Percentiles rank a stretch among this genome's conserved stretches.
Evolutionary conservation across 2,113 vertebrate species (phyloP).

Genomic region (Bufo gargarizans): DNA sequence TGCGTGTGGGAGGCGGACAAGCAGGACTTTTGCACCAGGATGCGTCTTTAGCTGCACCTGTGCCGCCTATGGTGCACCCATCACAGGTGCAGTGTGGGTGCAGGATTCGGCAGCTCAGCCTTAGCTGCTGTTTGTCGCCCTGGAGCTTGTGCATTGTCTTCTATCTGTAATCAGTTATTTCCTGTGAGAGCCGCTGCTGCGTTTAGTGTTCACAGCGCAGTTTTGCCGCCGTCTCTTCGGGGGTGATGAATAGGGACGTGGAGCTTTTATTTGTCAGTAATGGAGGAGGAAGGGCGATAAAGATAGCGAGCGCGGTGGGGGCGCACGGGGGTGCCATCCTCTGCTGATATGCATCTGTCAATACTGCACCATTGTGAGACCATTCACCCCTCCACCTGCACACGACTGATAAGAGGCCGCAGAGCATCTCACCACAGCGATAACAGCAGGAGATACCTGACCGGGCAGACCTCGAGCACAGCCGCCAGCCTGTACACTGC

Average conservation of each 20-base stretch:
- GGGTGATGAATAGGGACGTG: slow-evolving; percentile 4
- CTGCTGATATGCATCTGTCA: neutral
- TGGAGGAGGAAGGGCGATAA: slow-evolving; percentile 27
- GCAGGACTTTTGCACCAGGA: too few relatives aligned
- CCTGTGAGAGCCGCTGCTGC: slow-evolving; percentile 16
- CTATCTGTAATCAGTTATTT: slow-evolving; percentile 32
- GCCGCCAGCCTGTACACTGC: neutral
- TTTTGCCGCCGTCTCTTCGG: neutral
- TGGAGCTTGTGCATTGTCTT: too few relatives aligned
- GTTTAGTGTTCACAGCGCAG: neutral
- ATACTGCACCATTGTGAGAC: neutral
- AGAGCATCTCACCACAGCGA: neutral
- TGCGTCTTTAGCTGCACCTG: too few relatives aligned
- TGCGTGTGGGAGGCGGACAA: too few relatives aligned
- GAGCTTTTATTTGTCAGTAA: slow-evolving; percentile 36
- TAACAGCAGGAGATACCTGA: neutral
- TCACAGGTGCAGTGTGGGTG: too few relatives aligned
- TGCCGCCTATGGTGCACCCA: too few relatives aligned
- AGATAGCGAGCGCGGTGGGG: neutral
- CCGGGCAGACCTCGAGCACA: neutral
- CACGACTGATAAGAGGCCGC: slow-evolving; percentile 5
- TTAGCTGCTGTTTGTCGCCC: too few relatives aligned
- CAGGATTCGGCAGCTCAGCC: too few relatives aligned
- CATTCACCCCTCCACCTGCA: neutral
- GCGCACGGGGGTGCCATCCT: neutral